A percentile compares a stretch with the other conserved stretches of the same genome.
phyloP scores from a whole-genome alignment of 2,113 vertebrate species.

The Phylloscopus trochiloides region DNA sequence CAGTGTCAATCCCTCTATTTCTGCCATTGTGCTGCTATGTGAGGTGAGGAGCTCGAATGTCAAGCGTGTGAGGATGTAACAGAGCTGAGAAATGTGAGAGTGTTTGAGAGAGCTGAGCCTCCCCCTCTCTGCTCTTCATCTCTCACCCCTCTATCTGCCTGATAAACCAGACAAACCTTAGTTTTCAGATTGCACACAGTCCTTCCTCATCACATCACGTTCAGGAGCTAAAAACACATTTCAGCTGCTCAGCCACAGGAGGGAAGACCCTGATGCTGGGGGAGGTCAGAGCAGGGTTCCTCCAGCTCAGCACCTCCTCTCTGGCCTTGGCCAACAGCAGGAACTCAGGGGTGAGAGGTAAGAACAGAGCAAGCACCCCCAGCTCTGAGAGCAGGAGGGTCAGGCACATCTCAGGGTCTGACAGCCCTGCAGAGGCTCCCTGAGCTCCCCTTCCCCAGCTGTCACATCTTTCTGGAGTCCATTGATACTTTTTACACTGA shows the following conservation, averaged over 20 bases:
- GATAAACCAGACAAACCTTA: not conserved
- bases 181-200: not conserved
- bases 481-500: not conserved
- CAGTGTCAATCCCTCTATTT: not conserved
- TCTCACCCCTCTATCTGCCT: not conserved
- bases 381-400: not conserved
- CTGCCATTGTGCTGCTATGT: not conserved
- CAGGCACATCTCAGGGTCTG: not conserved
- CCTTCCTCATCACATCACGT: not conserved
- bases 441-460: accelerated
- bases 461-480: not conserved
- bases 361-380: not conserved
- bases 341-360: not conserved
- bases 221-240: not conserved
- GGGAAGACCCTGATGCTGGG: not conserved
- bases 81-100: not conserved
- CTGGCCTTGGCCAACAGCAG: not conserved
- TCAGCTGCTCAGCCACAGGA: not conserved
- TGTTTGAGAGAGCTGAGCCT: not conserved
- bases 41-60: not conserved
- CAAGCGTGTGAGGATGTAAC: not conserved
- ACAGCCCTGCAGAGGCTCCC: not conserved
- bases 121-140: not conserved
- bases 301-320: not conserved
- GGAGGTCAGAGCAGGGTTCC: not conserved